Conservation (phyloP, 2,113 vertebrate species). For the Phaethon lepturus region DNA sequence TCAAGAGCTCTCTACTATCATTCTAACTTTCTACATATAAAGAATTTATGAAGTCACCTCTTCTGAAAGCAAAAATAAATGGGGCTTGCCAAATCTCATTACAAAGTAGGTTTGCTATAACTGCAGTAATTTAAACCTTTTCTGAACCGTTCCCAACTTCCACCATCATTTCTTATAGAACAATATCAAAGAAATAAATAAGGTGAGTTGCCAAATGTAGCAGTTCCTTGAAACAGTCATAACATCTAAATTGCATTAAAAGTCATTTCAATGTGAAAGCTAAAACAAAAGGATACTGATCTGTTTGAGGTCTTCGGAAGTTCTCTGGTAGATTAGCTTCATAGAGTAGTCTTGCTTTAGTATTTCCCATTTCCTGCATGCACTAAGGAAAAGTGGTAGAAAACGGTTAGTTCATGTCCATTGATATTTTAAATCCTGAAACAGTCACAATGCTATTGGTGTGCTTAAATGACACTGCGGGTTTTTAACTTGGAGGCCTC, state of each 20-base stretch:
- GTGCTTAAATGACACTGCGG: neutral
- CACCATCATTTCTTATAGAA: neutral
- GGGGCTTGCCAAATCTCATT: slow-evolving; percentile 26
- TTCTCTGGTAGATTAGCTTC: slow-evolving; percentile 96
- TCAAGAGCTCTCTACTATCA: neutral
- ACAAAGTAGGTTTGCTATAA: neutral
- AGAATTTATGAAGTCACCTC: neutral
- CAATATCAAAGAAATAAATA: neutral
- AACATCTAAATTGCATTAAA: neutral
- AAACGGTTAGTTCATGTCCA: neutral
- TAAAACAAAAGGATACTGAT: slow-evolving; percentile 92
- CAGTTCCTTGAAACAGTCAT: neutral
- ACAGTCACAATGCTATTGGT: neutral
- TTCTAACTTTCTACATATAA: neutral
- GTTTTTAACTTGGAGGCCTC: neutral
- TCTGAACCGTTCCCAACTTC: neutral
- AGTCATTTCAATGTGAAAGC: neutral
- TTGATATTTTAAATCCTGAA: neutral
- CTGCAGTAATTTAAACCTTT: slow-evolving; percentile 30
- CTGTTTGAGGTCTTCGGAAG: slow-evolving; percentile 95
- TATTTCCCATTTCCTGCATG: slow-evolving; percentile 98
- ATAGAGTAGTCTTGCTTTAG: slow-evolving; percentile 89
- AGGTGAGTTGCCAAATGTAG: neutral
- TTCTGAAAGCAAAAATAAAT: slow-evolving; percentile 41
- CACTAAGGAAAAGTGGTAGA: slow-evolving; percentile 78